Evolutionary conservation across 2,113 vertebrate genomes (phyloP).

Genomic region (Tachysurus fulvidraco): DNA sequence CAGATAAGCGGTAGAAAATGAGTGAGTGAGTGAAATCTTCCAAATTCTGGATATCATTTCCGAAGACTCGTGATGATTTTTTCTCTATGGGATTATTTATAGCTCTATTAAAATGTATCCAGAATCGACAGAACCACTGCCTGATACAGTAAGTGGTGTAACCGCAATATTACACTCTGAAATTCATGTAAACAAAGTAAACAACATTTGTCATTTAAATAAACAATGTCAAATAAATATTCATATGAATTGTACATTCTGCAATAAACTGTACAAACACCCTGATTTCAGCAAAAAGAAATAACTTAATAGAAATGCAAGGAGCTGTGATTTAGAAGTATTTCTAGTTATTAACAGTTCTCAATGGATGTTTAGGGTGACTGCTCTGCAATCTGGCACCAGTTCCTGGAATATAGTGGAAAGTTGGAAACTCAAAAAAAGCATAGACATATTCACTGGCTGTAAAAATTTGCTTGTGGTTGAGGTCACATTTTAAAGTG

Average conservation of each 20-base stretch:
- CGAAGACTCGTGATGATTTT: neutral
- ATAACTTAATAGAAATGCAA: neutral
- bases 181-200: neutral
- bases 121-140: neutral
- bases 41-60: neutral
- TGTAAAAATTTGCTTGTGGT: constrained; percentile 31
- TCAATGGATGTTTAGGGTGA: constrained; percentile 17
- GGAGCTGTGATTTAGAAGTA: neutral
- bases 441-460: constrained; percentile 23
- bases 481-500: constrained; percentile 13
- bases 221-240: neutral
- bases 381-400: neutral
- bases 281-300: neutral
- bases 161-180: neutral
- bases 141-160: neutral
- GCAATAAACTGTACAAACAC: neutral
- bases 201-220: neutral
- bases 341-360: constrained; percentile 7
- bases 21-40: no score
- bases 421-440: constrained; percentile 21
- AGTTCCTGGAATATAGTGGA: constrained; percentile 9
- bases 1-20: no score
- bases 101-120: no score
- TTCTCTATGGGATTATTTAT: no score
- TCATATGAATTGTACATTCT: neutral